phyloP scores from a whole-genome alignment of 2,797 vertebrate species.

The Percopsis omiscomaycus region DNA sequence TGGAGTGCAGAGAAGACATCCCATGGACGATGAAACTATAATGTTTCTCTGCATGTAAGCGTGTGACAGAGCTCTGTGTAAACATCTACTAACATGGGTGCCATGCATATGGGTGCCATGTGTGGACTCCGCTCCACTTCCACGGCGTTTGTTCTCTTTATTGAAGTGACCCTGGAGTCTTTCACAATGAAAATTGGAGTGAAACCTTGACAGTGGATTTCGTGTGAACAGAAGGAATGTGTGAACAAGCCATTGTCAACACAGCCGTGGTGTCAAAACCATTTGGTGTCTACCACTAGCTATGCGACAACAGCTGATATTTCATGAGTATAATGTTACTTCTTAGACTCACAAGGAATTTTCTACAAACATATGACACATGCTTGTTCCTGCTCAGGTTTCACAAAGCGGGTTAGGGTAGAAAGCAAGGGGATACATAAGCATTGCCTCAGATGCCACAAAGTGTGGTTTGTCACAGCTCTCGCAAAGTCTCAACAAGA shows the following conservation, averaged over 20 bases:
- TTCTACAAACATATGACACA: constrained; percentile 48
- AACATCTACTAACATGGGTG: no score
- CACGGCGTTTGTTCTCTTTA: neutral
- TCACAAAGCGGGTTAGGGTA: constrained; percentile 33
- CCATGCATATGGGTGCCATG: no score
- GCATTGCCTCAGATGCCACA: constrained; percentile 23
- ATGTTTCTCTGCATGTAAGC: no score
- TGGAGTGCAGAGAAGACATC: no score
- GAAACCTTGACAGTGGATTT: neutral
- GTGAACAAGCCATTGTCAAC: constrained; percentile 13
- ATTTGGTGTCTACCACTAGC: neutral
- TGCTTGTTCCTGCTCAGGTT: constrained; percentile 41
- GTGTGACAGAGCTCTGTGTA: no score
- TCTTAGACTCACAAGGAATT: constrained; percentile 41
- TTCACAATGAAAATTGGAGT: neutral
- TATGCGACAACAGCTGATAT: constrained; percentile 41
- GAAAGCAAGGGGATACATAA: constrained; percentile 18
- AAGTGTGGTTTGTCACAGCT: constrained; percentile 34
- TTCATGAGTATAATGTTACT: constrained; percentile 48
- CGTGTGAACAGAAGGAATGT: neutral
- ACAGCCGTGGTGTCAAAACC: constrained; percentile 8
- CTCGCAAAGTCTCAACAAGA: neutral
- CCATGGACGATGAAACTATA: no score
- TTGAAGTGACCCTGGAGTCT: neutral
- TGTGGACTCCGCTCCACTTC: no score